Base-by-base conservation (phyloP, 2,797 vertebrate genomes). In the Chiroxiphia lanceolata region DNA sequence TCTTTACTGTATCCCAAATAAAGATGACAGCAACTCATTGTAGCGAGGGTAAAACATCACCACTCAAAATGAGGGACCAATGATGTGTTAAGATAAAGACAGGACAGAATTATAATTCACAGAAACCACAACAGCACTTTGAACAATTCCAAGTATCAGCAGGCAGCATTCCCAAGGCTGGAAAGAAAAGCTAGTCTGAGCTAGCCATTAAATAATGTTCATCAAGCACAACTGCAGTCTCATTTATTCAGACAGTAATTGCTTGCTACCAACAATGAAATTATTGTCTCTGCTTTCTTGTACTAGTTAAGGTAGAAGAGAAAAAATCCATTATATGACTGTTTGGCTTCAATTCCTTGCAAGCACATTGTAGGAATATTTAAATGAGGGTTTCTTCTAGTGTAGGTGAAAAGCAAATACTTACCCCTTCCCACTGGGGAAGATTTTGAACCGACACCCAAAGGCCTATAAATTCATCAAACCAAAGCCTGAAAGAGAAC, bases 401-500 rank as follows among this genome's bases (percentile, higher is more conserved):
- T 7, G 13, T 18, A 86, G 23, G 25, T 18, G 6, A 78, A 75
- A 81, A 61, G 38, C 38, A 92, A 44, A 90, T 94, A 98, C 99
- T 98, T 94, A 99, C 99, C 98, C 99, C 98, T 98, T 99, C 99
- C 99, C 99, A 99, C 65, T 99, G 98, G 57, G 99, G 99, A 95
- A 99, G 99, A 98, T 99, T 99, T 97, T 99, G 99, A 91, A 99
- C 99, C 8, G 99, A 99, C 91, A 98, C 97, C 99, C 99, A 99
- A 95, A 99, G 98, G 93, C 97, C 98, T 96, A 99, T 98, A 93
- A 99, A 96, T 95, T 99, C 99, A 96, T 99, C 98, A 94, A 99
- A 99, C 99, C 99, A 99, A 97, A 99, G 98, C 97, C 99, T 99
- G 98, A 61, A 96, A 95, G 65, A 93, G 34, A 94, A 93, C 8